Evolutionary conservation across 2,888 invertebrate species (phyloP).

Genomic region (Hydrotaea diabolus): DNA sequence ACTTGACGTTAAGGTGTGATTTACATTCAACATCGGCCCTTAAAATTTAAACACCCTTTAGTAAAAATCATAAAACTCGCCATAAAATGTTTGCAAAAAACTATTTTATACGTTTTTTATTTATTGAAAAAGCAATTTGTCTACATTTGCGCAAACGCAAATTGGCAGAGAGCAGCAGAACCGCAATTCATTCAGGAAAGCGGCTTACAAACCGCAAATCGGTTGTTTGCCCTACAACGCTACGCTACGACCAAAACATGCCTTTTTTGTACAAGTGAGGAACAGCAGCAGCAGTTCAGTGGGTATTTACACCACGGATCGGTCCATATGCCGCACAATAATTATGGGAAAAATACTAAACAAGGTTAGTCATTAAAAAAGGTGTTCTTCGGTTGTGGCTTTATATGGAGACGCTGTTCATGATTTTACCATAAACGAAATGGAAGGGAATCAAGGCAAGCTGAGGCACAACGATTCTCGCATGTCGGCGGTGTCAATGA

Average conservation of each 20-base stretch:
- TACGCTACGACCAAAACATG: no score
- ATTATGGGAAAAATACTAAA: constrained; percentile 20
- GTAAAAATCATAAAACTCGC: no score
- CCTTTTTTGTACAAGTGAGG: neutral
- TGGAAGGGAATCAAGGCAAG: no score
- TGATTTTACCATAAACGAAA: neutral
- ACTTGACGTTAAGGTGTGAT: no score
- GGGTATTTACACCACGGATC: neutral
- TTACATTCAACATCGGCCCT: no score
- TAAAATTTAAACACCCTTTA: no score
- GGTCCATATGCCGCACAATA: no score
- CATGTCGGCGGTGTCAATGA: no score
- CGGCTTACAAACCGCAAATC: neutral
- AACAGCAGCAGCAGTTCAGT: neutral
- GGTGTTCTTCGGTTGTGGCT: neutral
- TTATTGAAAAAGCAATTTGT: constrained; percentile 20
- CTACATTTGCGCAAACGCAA: constrained; percentile 24
- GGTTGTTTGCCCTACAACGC: neutral
- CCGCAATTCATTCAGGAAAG: neutral
- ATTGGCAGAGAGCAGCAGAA: neutral
- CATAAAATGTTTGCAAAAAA: no score
- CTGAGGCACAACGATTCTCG: no score
- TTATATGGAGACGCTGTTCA: neutral
- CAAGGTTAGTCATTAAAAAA: neutral
- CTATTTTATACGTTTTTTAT: no score